Conservation (phyloP, 92 coral and sea anemone genomes). For the Siderastrea radians region DNA sequence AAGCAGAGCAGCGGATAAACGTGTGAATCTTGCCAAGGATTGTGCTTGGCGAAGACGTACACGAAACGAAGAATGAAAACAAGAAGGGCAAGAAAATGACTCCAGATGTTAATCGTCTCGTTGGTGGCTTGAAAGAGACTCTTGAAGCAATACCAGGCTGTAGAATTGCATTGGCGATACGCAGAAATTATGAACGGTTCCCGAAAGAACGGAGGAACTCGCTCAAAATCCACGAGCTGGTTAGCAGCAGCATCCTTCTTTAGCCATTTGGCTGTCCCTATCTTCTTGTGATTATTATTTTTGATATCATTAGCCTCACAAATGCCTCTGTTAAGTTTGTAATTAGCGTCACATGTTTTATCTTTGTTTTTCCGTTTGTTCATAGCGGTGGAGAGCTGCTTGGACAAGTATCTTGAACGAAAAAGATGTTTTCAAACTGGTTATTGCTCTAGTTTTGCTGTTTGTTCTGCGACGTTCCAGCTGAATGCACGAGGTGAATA, state of each 20-base stretch:
- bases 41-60: conserved; percentile 60
- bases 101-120: conserved; percentile 95
- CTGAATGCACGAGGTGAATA: too few species aligned
- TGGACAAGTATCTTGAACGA: neutral
- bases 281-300: neutral
- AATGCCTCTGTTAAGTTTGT: neutral
- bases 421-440: too few species aligned
- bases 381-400: neutral
- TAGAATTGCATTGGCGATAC: conserved; percentile 83
- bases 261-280: neutral
- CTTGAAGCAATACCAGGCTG: conserved; percentile 75
- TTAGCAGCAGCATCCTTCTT: neutral
- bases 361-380: neutral
- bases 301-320: neutral
- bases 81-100: conserved; percentile 83
- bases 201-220: conserved; percentile 72
- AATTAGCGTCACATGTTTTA: neutral
- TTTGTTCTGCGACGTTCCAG: too few species aligned
- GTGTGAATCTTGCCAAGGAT: conserved; percentile 71
- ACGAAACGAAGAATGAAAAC: conserved; percentile 75
- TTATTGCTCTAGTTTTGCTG: too few species aligned
- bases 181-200: conserved; percentile 91
- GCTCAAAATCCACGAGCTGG: conserved; percentile 28
- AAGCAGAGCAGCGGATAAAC: conserved; percentile 86
- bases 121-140: conserved; percentile 82